Evolutionary conservation across 2,113 vertebrate species (phyloP).

Genomic region (Ammodytes marinus): DNA sequence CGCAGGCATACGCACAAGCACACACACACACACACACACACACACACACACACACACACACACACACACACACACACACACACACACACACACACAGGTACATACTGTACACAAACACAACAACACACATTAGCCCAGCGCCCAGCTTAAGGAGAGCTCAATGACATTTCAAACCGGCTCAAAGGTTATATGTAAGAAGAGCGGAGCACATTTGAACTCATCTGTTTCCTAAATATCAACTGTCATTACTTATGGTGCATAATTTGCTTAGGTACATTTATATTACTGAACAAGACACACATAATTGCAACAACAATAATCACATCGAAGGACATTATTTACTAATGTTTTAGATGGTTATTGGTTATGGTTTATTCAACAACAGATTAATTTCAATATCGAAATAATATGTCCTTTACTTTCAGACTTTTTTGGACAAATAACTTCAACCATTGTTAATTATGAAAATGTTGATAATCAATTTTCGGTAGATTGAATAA

Average conservation of each 20-base stretch:
- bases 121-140: slow-evolving; percentile 36
- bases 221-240: slow-evolving; percentile 55
- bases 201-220: slow-evolving; percentile 42
- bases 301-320: slow-evolving; percentile 7
- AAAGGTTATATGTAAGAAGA: slow-evolving; percentile 71
- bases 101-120: neutral
- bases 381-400: neutral
- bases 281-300: neutral
- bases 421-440: neutral
- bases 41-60: neutral
- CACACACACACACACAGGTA: neutral
- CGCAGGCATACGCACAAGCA: slow-evolving; percentile 16
- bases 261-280: slow-evolving; percentile 24
- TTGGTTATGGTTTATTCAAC: no score
- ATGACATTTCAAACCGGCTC: slow-evolving; percentile 72
- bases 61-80: slow-evolving; percentile 43
- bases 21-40: slow-evolving; percentile 26
- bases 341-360: neutral
- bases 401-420: neutral
- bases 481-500: neutral
- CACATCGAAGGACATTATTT: neutral
- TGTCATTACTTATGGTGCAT: slow-evolving; percentile 34
- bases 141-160: slow-evolving; percentile 64
- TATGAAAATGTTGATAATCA: neutral
- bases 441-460: neutral